Evolutionary conservation across 2,113 vertebrate species (phyloP).

Genomic region (Neopipo cinnamomea): DNA sequence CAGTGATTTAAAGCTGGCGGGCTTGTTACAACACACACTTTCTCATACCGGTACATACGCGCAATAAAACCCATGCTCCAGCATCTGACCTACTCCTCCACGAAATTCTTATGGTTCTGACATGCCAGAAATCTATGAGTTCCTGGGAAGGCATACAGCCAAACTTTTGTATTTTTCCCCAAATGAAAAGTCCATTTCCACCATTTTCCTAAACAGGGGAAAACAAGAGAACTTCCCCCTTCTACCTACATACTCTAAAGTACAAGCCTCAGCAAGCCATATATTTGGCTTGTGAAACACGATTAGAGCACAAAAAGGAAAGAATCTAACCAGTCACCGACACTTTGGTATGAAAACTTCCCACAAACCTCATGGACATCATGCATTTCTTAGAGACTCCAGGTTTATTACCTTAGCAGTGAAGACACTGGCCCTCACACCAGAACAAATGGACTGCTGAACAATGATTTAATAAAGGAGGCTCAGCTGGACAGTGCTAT

Average conservation of each 20-base stretch:
- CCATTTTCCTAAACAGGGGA: background rate
- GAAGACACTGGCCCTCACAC: background rate
- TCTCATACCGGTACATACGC: background rate
- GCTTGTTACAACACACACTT: accelerated
- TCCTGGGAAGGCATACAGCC: background rate
- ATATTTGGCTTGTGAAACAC: background rate
- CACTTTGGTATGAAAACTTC: slow-evolving; percentile 17
- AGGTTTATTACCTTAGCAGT: slow-evolving; percentile 45
- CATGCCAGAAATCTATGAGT: background rate
- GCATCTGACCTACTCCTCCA: background rate
- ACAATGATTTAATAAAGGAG: slow-evolving; percentile 71
- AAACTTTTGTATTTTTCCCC: background rate
- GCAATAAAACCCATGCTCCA: background rate
- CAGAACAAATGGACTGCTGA: slow-evolving; percentile 60
- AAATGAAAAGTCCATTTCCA: background rate
- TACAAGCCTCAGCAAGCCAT: background rate
- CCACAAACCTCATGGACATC: slow-evolving; percentile 3
- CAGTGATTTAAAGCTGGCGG: background rate
- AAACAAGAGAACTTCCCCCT: background rate
- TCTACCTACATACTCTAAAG: background rate
- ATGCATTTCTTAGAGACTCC: slow-evolving; percentile 29
- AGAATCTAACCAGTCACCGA: slow-evolving; percentile 7
- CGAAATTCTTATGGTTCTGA: background rate
- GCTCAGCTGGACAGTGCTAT: slow-evolving; percentile 40
- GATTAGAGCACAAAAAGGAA: background rate